Percentiles rank a stretch among this genome's conserved stretches.
Evolutionary conservation across 2,797 vertebrate species (phyloP).

Genomic region (Coracias cyanogaster): DNA sequence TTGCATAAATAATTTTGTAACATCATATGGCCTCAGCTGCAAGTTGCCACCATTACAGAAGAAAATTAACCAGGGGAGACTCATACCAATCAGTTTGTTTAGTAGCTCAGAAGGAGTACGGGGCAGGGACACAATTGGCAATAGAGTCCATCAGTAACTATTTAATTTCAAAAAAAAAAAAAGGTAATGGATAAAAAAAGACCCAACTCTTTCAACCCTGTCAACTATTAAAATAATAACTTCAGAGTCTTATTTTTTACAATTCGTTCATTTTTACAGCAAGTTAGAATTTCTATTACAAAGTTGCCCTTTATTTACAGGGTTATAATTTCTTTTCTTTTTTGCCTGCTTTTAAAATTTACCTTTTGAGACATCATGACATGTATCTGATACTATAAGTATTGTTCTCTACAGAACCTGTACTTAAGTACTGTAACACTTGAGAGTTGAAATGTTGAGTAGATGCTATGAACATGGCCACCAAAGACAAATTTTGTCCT

Average conservation of each 20-base stretch:
- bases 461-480: constrained; percentile 9
- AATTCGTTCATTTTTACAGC: neutral
- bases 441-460: constrained; percentile 49
- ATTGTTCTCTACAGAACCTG: constrained; percentile 20
- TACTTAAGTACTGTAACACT: constrained; percentile 56
- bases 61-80: constrained; percentile 86
- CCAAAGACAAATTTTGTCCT: constrained; percentile 56
- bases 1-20: constrained; percentile 86
- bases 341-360: constrained; percentile 58
- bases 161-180: constrained; percentile 54
- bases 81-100: constrained; percentile 83
- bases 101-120: constrained; percentile 79
- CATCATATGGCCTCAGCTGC: constrained; percentile 86
- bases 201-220: neutral
- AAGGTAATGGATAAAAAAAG: constrained; percentile 33
- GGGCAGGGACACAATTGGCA: constrained; percentile 78
- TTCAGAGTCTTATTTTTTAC: neutral
- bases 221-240: neutral
- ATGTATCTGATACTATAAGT: constrained; percentile 31
- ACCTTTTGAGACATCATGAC: constrained; percentile 36
- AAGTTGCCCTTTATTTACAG: neutral
- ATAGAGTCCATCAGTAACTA: constrained; percentile 77
- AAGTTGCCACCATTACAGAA: constrained; percentile 83
- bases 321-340: neutral
- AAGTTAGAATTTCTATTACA: neutral